A percentile compares a stretch with the other conserved stretches of the same genome.
Conservation (phyloP, 2,888 invertebrate species). For the Griposia aprilina region DNA sequence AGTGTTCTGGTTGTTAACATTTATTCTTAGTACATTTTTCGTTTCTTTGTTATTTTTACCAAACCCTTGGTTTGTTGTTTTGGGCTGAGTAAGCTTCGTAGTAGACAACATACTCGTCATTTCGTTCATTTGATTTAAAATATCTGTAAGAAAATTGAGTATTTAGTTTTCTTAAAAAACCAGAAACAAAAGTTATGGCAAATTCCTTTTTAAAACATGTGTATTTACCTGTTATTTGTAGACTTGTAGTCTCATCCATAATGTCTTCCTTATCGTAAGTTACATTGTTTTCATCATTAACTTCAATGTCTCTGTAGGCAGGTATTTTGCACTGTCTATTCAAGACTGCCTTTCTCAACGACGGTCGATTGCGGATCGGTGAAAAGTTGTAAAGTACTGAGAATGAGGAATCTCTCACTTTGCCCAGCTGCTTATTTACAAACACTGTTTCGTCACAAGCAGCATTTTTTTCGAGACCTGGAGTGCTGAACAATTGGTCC, state of each 20-base stretch:
- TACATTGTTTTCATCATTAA: slow-evolving; percentile 43
- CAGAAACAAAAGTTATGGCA: neutral
- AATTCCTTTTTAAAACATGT: neutral
- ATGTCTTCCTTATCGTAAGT: slow-evolving; percentile 69
- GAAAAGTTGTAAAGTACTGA: slow-evolving; percentile 80
- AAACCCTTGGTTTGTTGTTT: slow-evolving; percentile 46
- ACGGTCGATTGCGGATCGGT: slow-evolving; percentile 78
- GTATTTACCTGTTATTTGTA: slow-evolving; percentile 84
- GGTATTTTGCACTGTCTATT: slow-evolving; percentile 72
- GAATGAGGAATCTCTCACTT: slow-evolving; percentile 72
- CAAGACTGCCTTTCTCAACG: slow-evolving; percentile 82
- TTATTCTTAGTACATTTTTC: slow-evolving; percentile 71
- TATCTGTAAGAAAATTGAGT: slow-evolving; percentile 75
- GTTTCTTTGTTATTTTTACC: slow-evolving; percentile 35
- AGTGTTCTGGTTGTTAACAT: slow-evolving; percentile 73
- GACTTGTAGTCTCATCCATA: slow-evolving; percentile 79
- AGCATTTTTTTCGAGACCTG: slow-evolving; percentile 58
- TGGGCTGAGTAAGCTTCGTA: slow-evolving; percentile 57
- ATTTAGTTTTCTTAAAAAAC: neutral
- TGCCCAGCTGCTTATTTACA: slow-evolving; percentile 66
- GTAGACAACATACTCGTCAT: slow-evolving; percentile 76
- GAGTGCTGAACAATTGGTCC: slow-evolving; percentile 79
- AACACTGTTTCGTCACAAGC: slow-evolving; percentile 54
- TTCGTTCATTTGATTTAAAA: slow-evolving; percentile 84
- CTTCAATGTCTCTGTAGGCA: slow-evolving; percentile 60